Percentiles rank a stretch among this genome's conserved stretches.
These are phyloP conservation scores for Emys orbicularis DNA, from an alignment of 2,797 vertebrate species.

Conservation along the genomic window DNA sequence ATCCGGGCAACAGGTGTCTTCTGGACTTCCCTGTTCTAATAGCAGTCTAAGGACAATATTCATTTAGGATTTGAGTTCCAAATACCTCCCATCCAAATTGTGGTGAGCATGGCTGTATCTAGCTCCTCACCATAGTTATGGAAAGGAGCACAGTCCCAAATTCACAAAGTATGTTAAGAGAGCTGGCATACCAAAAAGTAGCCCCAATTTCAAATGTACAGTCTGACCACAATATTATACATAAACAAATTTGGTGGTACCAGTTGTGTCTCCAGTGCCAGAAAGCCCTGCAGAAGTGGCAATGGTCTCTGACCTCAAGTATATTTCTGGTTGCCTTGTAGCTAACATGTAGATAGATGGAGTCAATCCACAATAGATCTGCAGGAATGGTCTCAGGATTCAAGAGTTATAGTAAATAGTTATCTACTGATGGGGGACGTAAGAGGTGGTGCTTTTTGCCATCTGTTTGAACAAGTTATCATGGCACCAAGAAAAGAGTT, in stretches of 20 bases:
- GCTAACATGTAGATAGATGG: background rate
- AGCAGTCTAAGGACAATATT: background rate
- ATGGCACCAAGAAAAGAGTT: background rate
- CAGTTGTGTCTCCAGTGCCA: background rate
- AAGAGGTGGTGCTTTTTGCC: background rate
- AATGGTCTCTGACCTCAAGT: background rate
- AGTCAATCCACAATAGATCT: background rate
- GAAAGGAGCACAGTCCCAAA: background rate
- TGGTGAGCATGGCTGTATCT: background rate
- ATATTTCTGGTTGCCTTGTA: background rate
- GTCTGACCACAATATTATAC: background rate
- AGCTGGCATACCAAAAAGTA: fast-evolving
- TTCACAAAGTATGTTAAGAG: background rate
- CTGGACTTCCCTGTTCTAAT: background rate
- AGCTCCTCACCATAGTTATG: background rate
- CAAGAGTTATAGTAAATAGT: background rate
- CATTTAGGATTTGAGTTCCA: background rate
- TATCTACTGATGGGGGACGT: background rate
- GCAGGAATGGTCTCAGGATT: background rate
- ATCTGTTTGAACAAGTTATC: background rate
- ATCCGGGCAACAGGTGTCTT: background rate
- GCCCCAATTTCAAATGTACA: background rate
- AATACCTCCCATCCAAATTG: background rate
- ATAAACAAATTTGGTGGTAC: background rate
- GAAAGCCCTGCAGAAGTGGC: too few relatives aligned